Conservation (phyloP, 2,797 vertebrate species). For the Threskiornis aethiopicus region DNA sequence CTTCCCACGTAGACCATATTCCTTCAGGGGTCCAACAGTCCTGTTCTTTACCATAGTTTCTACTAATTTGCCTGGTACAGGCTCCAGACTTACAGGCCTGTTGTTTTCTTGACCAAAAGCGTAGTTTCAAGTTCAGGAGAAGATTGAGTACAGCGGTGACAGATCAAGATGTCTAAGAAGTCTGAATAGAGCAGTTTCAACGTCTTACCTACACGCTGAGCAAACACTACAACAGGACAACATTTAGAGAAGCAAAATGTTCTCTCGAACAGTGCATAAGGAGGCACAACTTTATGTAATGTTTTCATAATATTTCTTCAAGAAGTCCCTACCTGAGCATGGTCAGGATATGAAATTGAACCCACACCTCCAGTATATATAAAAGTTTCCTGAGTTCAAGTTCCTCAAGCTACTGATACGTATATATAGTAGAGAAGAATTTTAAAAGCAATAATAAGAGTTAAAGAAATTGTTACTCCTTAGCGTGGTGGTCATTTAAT, state of each 20-base stretch:
- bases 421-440: background rate
- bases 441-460: background rate
- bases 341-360: background rate
- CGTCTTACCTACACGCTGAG: background rate
- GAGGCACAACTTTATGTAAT: background rate
- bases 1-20: background rate
- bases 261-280: background rate
- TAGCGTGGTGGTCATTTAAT: background rate
- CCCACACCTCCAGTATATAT: accelerated
- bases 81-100: background rate
- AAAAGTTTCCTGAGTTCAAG: background rate
- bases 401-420: background rate
- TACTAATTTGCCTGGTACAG: background rate
- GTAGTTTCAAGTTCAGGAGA: background rate
- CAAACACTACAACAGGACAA: background rate
- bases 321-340: background rate
- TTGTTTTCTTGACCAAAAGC: background rate
- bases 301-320: background rate
- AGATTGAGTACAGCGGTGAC: background rate
- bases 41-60: background rate
- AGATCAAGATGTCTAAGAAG: background rate
- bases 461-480: background rate
- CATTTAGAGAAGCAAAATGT: background rate
- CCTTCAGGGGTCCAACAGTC: background rate
- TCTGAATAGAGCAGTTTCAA: background rate